Base-by-base conservation (phyloP, 2,888 invertebrate species). In the Dromius quadrimaculatus region DNA sequence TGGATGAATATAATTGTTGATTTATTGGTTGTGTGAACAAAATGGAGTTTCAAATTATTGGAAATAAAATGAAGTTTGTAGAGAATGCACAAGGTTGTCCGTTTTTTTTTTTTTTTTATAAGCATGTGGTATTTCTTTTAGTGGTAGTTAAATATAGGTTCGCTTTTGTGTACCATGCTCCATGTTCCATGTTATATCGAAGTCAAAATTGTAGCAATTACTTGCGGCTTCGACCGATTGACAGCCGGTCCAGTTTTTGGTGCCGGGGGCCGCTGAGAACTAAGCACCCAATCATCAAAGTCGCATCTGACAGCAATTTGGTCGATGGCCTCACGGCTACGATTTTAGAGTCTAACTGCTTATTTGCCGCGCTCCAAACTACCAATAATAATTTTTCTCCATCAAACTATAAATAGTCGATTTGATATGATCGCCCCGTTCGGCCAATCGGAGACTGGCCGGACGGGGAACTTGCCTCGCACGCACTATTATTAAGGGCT, bases 401-500 rank as follows among this genome's bases (percentile, higher is more conserved):
- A 81, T 81, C 81, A 79, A 79, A 78, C 79, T 81, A 80, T 81
- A 82, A 81, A 81, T 81, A 81, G 80, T 78, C 80, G 78, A 81
- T 81, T 81, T 81, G 82, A 82, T 82, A 81, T 80, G 81, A 82
- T 82, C 81, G 79, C 79, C 75, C 73, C 71, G 71, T 36, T 66
- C 76, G 77, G 76, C 82, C 81, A 82, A 82, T 81, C 79, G 79
- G 77, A 78, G 79, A 76, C 74, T 76, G 8, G 45, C 57, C 43
- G 57, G 28, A 75, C 75, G 73, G 76, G 74, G 71, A 74, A 72
- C 74, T 13, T 8, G 36, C 41, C 68, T 66, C 75, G 74, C 82
- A 82, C 82, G 81, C 80, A 82, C 82, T 81, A 76, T 83, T 82
- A 83, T 83, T 83, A 83, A 75, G 81, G 81, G 79, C 81, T 81